phyloP scores from a whole-genome alignment of 2,797 vertebrate species.

The Liasis olivaceus region DNA sequence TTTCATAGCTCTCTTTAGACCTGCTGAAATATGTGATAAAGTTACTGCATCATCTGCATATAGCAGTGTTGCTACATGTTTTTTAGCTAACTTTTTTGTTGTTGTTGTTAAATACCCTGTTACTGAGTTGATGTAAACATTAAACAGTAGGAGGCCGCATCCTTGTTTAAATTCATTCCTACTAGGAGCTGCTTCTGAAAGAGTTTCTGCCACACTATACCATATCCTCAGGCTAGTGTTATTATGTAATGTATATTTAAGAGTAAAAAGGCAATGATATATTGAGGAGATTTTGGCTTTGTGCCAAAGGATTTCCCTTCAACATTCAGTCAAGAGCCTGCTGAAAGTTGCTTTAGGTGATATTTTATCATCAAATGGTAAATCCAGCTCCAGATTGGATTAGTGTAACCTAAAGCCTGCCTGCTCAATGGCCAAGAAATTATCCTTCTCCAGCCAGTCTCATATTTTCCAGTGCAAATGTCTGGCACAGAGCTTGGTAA shows the following conservation, averaged over 20 bases:
- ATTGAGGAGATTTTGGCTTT: background rate
- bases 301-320: background rate
- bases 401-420: background rate
- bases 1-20: background rate
- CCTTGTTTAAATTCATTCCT: background rate
- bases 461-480: background rate
- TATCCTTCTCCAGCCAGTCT: background rate
- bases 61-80: background rate
- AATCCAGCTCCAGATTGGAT: background rate
- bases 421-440: background rate
- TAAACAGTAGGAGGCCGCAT: background rate
- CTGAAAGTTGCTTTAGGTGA: background rate
- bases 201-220: background rate
- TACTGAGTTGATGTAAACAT: background rate
- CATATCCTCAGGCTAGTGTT: background rate
- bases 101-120: background rate
- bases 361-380: background rate
- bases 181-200: background rate
- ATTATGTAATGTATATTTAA: background rate
- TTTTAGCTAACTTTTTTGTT: background rate
- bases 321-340: background rate
- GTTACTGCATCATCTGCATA: background rate
- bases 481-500: background rate
- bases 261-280: background rate
- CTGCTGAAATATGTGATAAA: background rate